Conservation (phyloP, 2,113 vertebrate genomes). For the Isichthys henryi region DNA sequence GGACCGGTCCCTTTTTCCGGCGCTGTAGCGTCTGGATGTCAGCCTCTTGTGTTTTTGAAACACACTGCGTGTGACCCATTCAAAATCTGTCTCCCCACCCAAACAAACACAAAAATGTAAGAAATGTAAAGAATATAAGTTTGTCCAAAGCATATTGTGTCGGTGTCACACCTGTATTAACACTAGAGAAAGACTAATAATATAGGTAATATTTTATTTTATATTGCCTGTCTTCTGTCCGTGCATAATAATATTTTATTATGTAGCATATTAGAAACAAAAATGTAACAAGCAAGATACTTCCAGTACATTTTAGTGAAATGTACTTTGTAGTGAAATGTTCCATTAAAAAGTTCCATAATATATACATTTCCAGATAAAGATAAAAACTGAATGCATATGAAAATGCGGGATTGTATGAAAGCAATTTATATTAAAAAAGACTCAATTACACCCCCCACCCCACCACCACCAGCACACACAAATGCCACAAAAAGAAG, state of each 20-base stretch:
- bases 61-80: slow-evolving; percentile 38
- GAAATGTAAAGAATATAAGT: background rate
- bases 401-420: background rate
- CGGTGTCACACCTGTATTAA: background rate
- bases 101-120: background rate
- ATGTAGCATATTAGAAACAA: background rate
- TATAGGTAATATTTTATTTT: background rate
- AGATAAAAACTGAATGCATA: background rate
- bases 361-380: background rate
- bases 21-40: background rate
- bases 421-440: background rate
- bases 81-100: slow-evolving; percentile 21
- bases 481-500: background rate
- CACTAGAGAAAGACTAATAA: background rate
- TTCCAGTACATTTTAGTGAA: background rate
- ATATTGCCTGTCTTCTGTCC: background rate
- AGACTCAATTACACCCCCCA: background rate
- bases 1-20: background rate
- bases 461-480: background rate
- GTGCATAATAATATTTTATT: background rate
- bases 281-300: background rate
- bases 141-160: background rate
- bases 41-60: slow-evolving; percentile 20
- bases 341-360: background rate
- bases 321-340: background rate